Conservation (phyloP, 2,797 vertebrate genomes). For the Spinus pinus region DNA sequence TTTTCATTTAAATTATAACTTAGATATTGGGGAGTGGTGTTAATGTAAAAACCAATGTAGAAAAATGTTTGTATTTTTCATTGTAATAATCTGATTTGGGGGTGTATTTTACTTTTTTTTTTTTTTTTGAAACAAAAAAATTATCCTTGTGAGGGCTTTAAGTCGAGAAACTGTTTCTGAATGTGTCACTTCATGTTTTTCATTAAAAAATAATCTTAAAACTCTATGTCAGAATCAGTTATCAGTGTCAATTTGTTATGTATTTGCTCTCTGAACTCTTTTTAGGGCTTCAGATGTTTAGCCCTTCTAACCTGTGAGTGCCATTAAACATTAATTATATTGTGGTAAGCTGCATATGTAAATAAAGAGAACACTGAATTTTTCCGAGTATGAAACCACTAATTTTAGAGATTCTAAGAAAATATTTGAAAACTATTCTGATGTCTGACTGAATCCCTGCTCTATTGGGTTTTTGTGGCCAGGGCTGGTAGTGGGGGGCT, state of each 20-base stretch:
- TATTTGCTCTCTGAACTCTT: background rate
- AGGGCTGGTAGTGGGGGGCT: background rate
- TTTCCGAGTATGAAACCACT: background rate
- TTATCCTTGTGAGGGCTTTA: background rate
- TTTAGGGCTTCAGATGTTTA: background rate
- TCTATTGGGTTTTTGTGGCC: background rate
- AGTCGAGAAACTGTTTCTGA: background rate
- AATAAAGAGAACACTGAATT: background rate
- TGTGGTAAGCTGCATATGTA: background rate
- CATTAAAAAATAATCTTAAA: background rate
- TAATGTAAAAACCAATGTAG: background rate
- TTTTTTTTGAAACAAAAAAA: background rate
- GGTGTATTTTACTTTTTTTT: accelerated
- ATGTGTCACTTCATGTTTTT: background rate
- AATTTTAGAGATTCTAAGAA: background rate
- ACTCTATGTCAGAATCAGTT: background rate
- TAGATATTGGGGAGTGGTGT: background rate
- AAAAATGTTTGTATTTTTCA: background rate
- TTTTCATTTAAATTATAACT: background rate
- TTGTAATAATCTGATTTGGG: background rate
- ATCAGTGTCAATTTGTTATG: background rate
- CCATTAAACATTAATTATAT: background rate
- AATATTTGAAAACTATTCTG: background rate
- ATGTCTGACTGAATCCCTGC: background rate
- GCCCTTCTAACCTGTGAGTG: background rate